Conservation (phyloP, 2,888 invertebrate genomes). For the Drosophila pseudotalamancana region DNA sequence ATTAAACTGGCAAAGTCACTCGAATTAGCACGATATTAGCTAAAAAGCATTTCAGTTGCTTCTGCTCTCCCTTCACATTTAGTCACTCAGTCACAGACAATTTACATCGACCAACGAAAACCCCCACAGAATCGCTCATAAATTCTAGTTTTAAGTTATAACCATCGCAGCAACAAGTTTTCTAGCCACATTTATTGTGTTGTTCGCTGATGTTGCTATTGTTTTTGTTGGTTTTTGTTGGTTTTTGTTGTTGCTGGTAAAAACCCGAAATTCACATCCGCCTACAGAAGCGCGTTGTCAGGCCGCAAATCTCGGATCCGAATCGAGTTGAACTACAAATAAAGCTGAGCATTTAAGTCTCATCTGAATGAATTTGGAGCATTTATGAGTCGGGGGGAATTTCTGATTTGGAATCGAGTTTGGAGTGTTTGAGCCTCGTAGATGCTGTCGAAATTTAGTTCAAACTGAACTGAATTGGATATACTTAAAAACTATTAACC, state of each 20-base stretch:
- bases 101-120: conserved; percentile 48
- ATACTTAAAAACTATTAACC: too few relatives aligned
- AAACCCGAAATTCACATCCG: conserved; percentile 65
- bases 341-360: conserved; percentile 32
- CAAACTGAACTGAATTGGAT: neutral
- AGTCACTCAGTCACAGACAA: conserved; percentile 35
- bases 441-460: neutral
- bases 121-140: conserved; percentile 39
- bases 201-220: conserved; percentile 12
- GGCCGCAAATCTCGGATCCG: conserved; percentile 29
- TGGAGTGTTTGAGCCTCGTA: too few relatives aligned
- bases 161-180: conserved; percentile 52
- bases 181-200: conserved; percentile 35
- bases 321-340: conserved; percentile 6
- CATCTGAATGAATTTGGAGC: conserved; percentile 5
- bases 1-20: conserved; percentile 30
- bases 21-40: conserved; percentile 50
- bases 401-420: too few relatives aligned
- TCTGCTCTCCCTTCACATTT: conserved; percentile 16
- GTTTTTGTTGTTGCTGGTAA: conserved; percentile 33
- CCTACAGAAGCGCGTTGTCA: conserved; percentile 48
- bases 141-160: conserved; percentile 63
- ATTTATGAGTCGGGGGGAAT: conserved; percentile 1
- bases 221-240: conserved; percentile 25
- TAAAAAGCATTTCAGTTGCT: conserved; percentile 27